A percentile compares a stretch with the other conserved stretches of the same genome.
Conservation (phyloP, 2,797 vertebrate genomes). For the Alosa sapidissima region DNA sequence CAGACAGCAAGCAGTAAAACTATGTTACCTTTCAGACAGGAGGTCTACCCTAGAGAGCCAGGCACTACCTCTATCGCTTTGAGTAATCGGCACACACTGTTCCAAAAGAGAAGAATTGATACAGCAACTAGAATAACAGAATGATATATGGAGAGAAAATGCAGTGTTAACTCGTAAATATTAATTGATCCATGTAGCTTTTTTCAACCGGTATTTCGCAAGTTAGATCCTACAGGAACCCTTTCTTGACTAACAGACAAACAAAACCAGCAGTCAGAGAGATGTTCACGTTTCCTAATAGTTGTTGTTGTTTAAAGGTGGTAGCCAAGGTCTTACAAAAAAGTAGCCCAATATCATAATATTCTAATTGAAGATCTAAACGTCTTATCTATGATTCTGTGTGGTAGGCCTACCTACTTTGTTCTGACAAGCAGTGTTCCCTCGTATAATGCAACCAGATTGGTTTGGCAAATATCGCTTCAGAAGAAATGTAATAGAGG, state of each 20-base stretch:
- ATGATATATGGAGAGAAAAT: not conserved
- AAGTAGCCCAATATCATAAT: conserved; percentile 10
- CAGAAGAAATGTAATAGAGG: not conserved
- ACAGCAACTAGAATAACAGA: conserved; percentile 45
- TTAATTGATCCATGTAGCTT: conserved; percentile 57
- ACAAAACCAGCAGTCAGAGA: conserved; percentile 61
- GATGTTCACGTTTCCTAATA: conserved; percentile 41
- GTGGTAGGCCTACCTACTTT: not conserved
- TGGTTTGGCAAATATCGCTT: not conserved
- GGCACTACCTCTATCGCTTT: conserved; percentile 98
- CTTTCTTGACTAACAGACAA: conserved; percentile 83
- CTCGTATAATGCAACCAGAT: not conserved
- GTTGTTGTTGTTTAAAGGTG: conserved; percentile 31
- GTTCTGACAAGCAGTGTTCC: not conserved
- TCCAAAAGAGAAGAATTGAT: conserved; percentile 73
- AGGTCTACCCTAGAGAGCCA: conserved; percentile 89
- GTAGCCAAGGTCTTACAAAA: conserved; percentile 37
- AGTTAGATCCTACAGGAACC: conserved; percentile 83
- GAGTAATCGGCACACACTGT: conserved; percentile 99
- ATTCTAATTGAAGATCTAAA: not conserved
- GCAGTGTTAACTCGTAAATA: conserved; percentile 23
- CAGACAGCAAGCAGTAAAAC: conserved; percentile 88
- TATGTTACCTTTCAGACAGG: conserved; percentile 88
- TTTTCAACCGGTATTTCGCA: conserved; percentile 61
- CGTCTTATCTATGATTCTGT: not conserved